A percentile compares a stretch with the other conserved stretches of the same genome.
phyloP scores from a whole-genome alignment of 2,113 vertebrate species.

The Antechinus flavipes region DNA sequence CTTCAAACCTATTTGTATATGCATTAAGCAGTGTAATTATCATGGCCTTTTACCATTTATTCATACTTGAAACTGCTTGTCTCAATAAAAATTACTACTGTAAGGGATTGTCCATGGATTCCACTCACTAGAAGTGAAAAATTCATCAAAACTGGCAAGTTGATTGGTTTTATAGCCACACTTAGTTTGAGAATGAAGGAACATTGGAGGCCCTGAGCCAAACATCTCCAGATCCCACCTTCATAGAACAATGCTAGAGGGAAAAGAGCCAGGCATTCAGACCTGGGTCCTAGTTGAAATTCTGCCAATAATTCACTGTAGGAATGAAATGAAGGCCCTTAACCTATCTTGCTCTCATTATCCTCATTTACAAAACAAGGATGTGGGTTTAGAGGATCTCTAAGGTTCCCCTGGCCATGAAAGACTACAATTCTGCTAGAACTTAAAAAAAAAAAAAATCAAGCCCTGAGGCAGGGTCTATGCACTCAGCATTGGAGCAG shows the following conservation, averaged over 20 bases:
- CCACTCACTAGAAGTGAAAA: background rate
- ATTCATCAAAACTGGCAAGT: background rate
- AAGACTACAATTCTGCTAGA: background rate
- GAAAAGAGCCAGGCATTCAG: background rate
- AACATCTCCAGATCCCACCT: background rate
- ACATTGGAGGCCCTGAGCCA: background rate
- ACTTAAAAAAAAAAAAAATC: background rate
- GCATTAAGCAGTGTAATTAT: conserved; percentile 31
- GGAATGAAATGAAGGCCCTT: background rate
- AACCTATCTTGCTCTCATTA: background rate
- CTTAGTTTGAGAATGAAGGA: conserved; percentile 8
- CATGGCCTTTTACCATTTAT: conserved; percentile 25
- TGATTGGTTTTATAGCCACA: background rate
- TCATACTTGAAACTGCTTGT: background rate
- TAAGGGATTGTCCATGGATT: background rate
- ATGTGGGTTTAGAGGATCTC: background rate
- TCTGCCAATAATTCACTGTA: background rate
- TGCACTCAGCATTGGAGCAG: background rate
- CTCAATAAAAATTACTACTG: background rate
- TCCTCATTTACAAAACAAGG: background rate
- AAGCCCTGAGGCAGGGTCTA: background rate
- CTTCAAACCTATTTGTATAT: conserved; percentile 5
- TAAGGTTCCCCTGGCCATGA: background rate
- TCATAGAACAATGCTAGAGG: background rate
- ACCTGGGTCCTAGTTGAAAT: background rate